Base-by-base conservation (phyloP, 2,888 invertebrate species). In the Microdon myrmicae region DNA sequence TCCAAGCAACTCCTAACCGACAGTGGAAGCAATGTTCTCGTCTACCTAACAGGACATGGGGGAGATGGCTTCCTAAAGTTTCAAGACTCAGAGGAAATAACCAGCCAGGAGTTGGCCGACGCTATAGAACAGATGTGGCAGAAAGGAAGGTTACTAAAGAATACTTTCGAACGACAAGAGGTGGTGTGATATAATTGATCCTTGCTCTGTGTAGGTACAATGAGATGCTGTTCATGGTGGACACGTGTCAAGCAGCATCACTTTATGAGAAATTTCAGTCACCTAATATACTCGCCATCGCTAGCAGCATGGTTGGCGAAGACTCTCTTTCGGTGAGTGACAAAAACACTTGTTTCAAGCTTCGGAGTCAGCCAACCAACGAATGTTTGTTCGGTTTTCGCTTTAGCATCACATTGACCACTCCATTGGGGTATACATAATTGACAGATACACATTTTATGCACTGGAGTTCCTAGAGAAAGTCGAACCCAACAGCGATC, bases 91-190 rank as follows among this genome's bases (percentile, higher is more conserved):
- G 97, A 99, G 76, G 99, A 99, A 81, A 93, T 99, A 13, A 98
- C 98, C 2, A 96, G 94, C 79, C 94, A 96, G 72, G 99, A 99
- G 78, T 82, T 99, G 72, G 98, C 97, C 10, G 98, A 99, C 86
- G 98, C 98, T 10, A 85, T 99, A 45, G 96, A 99, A 76, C 98
- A 99, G 81, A 99, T 99, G 99, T 97, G 96, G 94, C 96, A 98
- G 75, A 98, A 99, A 76, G 87, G 90, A 78, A 87, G 96, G 90
- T 92, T 70, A 44, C n/a, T n/a, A n/a, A n/a, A n/a, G n/a, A n/a
- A n/a, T n/a, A 13, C 1, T 10, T 5, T 17, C 3, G 8, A 32
- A 14, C 9, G 8, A 17, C 31, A 28, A n/a, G n/a, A n/a, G n/a
- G n/a, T n/a, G n/a, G n/a, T n/a, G n/a, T n/a, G n/a, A n/a, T n/a